These are phyloP conservation scores for Pholis gunnellus DNA, from an alignment of 2,113 vertebrate genomes.

Conservation along the genomic window DNA sequence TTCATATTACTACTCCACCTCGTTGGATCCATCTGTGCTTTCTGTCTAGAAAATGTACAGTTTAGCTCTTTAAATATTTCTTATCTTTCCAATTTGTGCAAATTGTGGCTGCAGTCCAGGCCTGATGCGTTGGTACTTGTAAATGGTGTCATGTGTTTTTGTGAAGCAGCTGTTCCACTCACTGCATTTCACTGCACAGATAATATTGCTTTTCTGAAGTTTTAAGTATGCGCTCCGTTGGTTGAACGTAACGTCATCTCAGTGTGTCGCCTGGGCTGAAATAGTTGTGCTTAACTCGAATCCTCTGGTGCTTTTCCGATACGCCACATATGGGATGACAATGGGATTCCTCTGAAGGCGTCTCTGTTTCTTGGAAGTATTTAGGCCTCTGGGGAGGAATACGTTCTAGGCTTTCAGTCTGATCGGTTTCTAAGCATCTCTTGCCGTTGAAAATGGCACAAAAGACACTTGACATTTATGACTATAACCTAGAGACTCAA, in stretches of 20 bases:
- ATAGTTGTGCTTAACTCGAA: not conserved
- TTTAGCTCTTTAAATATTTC: not conserved
- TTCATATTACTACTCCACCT: not conserved
- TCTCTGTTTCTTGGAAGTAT: not conserved
- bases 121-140: not conserved
- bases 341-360: not conserved
- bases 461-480: conserved; percentile 15
- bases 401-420: not conserved
- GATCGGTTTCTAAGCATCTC: conserved; percentile 12
- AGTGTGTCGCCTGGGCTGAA: not conserved
- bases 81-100: not conserved
- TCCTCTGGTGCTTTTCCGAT: not conserved
- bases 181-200: not conserved
- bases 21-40: not conserved
- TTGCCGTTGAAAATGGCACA: not conserved
- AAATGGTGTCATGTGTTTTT: not conserved
- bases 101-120: not conserved
- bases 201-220: not conserved
- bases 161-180: conserved; percentile 7
- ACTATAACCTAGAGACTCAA: conserved; percentile 3
- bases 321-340: not conserved
- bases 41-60: not conserved
- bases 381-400: not conserved
- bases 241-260: not conserved
- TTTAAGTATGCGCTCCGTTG: not conserved